Conservation (phyloP, 2,888 invertebrate genomes). For the Carcina quercana region DNA sequence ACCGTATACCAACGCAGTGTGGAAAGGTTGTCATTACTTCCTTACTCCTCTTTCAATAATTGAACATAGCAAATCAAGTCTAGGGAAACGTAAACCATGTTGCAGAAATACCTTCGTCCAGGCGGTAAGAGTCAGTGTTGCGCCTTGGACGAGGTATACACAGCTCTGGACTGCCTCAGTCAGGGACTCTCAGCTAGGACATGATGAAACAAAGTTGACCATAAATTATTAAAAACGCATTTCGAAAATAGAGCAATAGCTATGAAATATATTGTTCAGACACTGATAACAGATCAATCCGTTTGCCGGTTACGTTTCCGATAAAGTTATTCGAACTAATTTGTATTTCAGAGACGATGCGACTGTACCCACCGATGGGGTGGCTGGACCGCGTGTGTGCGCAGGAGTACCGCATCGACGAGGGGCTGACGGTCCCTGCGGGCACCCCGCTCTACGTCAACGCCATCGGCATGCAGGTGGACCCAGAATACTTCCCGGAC, state of each 20-base stretch:
- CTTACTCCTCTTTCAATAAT: neutral
- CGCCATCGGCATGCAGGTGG: conserved; percentile 34
- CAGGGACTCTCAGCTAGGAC: too few species aligned
- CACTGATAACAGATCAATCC: too few species aligned
- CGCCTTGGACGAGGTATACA: too few species aligned
- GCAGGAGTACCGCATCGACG: conserved; percentile 32
- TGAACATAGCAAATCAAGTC: neutral
- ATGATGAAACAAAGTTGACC: too few species aligned
- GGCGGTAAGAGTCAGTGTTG: neutral
- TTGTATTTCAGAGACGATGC: conserved; percentile 30
- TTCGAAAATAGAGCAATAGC: too few species aligned
- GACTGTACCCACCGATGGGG: conserved; percentile 40
- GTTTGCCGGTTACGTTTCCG: neutral
- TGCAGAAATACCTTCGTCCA: neutral
- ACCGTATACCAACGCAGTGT: conserved; percentile 29
- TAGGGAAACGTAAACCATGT: neutral
- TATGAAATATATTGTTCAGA: too few species aligned
- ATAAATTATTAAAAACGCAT: too few species aligned
- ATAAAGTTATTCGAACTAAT: neutral
- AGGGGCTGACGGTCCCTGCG: conserved; percentile 31
- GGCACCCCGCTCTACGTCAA: conserved; percentile 33
- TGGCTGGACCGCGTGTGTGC: conserved; percentile 36
- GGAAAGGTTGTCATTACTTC: conserved; percentile 34
- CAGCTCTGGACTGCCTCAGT: too few species aligned
- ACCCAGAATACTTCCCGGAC: conserved; percentile 63